These are phyloP conservation scores for Scolopax mira DNA, from an alignment of 2,113 vertebrate species.

Conservation along the genomic window DNA sequence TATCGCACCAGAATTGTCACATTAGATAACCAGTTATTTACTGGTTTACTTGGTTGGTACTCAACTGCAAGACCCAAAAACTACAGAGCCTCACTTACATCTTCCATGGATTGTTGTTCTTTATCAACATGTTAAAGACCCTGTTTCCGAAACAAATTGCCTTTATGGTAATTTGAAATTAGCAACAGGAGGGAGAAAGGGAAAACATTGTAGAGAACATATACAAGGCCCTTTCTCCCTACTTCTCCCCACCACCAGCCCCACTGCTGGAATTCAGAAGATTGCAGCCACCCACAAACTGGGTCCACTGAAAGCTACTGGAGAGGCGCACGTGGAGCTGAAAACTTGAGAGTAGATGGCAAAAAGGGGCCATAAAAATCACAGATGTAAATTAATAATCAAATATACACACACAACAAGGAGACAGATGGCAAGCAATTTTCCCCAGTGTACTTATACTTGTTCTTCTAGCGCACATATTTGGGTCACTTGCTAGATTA, in stretches of 20 bases:
- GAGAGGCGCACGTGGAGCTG: neutral
- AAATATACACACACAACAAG: conserved; percentile 46
- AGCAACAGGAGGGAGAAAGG: neutral
- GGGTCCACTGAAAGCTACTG: neutral
- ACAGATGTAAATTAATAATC: conserved; percentile 62
- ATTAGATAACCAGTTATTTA: neutral
- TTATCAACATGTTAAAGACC: neutral
- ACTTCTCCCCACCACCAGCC: neutral
- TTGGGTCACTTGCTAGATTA: conserved; percentile 74
- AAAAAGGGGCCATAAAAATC: conserved; percentile 11
- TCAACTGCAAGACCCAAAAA: neutral
- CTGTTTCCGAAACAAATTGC: neutral
- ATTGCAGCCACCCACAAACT: neutral
- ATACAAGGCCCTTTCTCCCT: neutral
- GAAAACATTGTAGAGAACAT: neutral
- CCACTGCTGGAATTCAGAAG: neutral
- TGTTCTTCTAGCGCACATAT: conserved; percentile 56
- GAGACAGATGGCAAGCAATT: conserved; percentile 73
- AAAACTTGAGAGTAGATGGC: neutral
- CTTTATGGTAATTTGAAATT: neutral
- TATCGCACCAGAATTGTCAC: neutral
- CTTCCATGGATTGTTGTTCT: neutral
- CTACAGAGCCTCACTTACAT: neutral
- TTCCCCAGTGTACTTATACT: conserved; percentile 57
- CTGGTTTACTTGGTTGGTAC: neutral